Evolutionary conservation across 1,140 invertebrate species (phyloP), one percentile per base, ranked within the genome.

Genomic region (Acyrthosiphon pisum): DNA sequence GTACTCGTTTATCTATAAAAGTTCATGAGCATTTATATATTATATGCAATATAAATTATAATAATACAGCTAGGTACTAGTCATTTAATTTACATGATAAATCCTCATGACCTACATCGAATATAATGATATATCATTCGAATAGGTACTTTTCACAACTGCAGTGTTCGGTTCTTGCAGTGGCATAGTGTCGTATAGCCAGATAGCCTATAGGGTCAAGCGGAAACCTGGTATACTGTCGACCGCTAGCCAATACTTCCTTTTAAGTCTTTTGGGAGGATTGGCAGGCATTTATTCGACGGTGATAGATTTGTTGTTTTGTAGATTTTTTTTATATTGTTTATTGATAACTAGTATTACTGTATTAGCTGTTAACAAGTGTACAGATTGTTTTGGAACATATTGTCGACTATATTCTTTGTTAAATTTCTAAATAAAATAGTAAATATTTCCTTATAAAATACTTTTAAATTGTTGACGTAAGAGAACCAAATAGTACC

Each of bases 121-220:
- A n/a, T 76, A 76, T 76, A 76, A n/a, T 76, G 18, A 76, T 76
- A 76, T 76, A 76, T 76, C 60, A n/a, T 76, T 76, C 30, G 30
- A 76, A 76, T 76, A n/a, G n/a, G n/a, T n/a, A 76, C 60, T 76
- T n/a, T 76, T 76, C 60, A 76, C 30, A 76, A 76, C 60, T 76
- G 14, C n/a, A 6, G 60, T 76, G n/a, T 3, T 68, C 22, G 30
- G 20, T 53, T 53, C 50, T 53, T 53, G 1, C 60, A 68, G 60
- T 68, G 9, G 4, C n/a, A 30, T 68, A 9, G 4, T 18, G 30
- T 68, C n/a, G 30, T 68, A n/a, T 68, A n/a, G 30, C 30, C n/a
- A 76, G n/a, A 76, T 76, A 76, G 30, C n/a, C 60, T n/a, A n/a
- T 76, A 76, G n/a, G 14, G 60, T n/a, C 60, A 76, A 18, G 60